Evolutionary conservation across 2,113 vertebrate genomes (phyloP), one percentile per base, ranked within the genome.

Genomic region (Oophaga pumilio): DNA sequence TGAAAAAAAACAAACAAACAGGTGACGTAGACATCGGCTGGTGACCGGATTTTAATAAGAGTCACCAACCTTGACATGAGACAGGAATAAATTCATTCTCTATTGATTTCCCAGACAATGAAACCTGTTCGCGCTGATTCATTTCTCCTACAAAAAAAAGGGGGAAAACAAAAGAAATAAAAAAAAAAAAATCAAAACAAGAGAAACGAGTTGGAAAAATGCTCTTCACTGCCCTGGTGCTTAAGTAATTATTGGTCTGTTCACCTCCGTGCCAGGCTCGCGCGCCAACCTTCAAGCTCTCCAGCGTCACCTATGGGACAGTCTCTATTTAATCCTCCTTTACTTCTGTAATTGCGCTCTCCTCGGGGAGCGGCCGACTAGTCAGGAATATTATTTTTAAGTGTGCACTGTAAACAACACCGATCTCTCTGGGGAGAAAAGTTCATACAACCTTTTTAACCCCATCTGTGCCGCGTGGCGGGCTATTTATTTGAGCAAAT

Each of bases 281-380:
- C 94, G 93, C 95, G 94, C 84, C 89, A 92, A 89, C 92, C 95
- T 93, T 90, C 89, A 87, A 89, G 93, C 95, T 93, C 94, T 91
- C 93, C 90, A 93, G 93, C 95, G 92, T 91, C 95, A 95, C 96
- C 94, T 92, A 91, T 17, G 96, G 95, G 96, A 97, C 91, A 76
- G 53, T 92, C 93, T 96, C 95, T 97, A 99, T 98, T 98, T 97
- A 98, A 97, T 97, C 97, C 96, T 96, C 95, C 93, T 96, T 96
- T 96, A 97, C 96, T 95, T 95, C 96, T 96, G 96, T 98, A 96
- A 97, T 96, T 95, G 95, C 94, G 88, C 85, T 94, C 93, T 96
- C 96, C 96, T 95, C 14, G 60, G 95, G 95, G 96, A 96, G 91
- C 91, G 85, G 89, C 92, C 89, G 90, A 91, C 94, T 93, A 94